These are phyloP conservation scores for Notiomystis cincta DNA, from an alignment of 2,113 vertebrate species.

Conservation along the genomic window DNA sequence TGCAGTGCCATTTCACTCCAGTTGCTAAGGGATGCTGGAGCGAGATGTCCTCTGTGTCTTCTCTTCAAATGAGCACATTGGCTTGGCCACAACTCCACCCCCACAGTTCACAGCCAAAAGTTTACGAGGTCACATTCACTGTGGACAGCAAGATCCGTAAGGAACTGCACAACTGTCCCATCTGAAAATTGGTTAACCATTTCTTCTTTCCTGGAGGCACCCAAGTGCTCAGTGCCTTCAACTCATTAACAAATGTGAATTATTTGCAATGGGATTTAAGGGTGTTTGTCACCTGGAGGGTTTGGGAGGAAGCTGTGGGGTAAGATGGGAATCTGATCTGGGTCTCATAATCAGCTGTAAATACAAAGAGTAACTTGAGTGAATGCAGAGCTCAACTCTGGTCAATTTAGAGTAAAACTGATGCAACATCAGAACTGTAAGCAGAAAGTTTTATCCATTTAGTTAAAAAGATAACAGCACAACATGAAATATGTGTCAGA, in stretches of 20 bases:
- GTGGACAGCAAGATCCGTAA: not conserved
- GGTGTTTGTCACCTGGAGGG: not conserved
- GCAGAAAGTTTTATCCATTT: not conserved
- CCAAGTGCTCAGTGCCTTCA: not conserved
- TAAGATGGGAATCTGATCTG: not conserved
- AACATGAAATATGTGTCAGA: not conserved
- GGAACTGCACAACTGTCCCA: not conserved
- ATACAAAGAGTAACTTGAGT: not conserved
- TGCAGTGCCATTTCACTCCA: not conserved
- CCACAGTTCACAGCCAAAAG: constrained; percentile 20
- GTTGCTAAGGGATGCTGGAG: constrained; percentile 43
- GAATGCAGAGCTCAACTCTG: not conserved
- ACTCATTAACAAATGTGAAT: not conserved
- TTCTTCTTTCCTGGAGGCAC: not conserved
- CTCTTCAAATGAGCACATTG: constrained; percentile 5
- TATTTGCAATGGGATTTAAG: not conserved
- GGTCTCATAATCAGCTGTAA: not conserved
- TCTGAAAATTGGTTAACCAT: not conserved
- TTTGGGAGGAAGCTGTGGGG: not conserved
- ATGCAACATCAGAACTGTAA: not conserved
- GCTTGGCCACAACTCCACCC: constrained; percentile 27
- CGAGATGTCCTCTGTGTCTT: not conserved
- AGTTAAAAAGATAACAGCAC: not conserved
- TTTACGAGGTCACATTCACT: not conserved
- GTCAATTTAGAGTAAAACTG: not conserved